Conservation (phyloP, 2,113 vertebrate genomes). For the Copsychus sechellarum region DNA sequence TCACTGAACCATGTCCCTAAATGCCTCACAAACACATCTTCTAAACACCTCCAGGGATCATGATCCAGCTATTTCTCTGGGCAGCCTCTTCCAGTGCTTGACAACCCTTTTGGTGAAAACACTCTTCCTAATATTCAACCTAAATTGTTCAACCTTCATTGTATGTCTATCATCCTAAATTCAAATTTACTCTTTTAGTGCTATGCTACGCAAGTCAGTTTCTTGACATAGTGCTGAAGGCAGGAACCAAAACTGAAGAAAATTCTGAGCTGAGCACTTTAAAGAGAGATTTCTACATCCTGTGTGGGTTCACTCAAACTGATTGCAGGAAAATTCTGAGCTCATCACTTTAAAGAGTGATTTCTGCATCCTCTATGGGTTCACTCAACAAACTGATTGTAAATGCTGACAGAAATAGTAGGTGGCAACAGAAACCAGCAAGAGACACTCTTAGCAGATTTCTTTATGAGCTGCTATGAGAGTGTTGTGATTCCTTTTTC, state of each 20-base stretch:
- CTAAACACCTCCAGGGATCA: neutral
- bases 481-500: neutral
- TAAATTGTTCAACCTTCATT: no score
- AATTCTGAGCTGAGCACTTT: neutral
- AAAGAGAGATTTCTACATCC: neutral
- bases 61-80: neutral
- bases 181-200: neutral
- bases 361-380: neutral
- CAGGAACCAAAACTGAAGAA: neutral
- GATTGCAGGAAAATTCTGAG: neutral
- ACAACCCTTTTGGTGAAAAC: neutral
- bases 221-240: neutral
- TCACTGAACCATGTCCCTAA: neutral
- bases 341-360: neutral
- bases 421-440: neutral
- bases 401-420: neutral
- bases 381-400: neutral
- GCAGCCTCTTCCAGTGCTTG: neutral
- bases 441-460: neutral
- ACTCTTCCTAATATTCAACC: neutral
- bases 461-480: neutral
- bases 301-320: neutral
- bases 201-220: neutral
- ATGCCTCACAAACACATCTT: no score
- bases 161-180: neutral